These are phyloP conservation scores for Otus scops DNA, from an alignment of 2,797 vertebrate genomes.

Conservation along the genomic window DNA sequence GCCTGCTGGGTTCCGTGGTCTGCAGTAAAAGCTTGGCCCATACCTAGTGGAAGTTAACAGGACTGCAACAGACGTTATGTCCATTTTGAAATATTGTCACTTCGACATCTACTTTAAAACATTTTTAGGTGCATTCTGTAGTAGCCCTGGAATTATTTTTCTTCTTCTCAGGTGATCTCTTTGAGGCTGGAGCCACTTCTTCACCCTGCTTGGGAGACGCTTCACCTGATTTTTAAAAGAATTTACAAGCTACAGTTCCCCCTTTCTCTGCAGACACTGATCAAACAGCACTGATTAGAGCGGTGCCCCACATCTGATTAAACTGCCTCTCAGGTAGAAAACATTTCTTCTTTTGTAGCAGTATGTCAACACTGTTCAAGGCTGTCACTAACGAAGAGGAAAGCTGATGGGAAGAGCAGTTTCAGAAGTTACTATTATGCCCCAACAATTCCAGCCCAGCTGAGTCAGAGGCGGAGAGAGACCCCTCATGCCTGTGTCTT, in stretches of 20 bases:
- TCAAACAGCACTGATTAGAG: neutral
- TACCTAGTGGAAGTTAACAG: neutral
- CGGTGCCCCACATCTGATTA: neutral
- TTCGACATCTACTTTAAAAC: neutral
- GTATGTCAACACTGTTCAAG: neutral
- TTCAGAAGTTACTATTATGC: neutral
- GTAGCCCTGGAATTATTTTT: neutral
- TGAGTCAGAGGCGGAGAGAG: neutral
- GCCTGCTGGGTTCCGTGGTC: neutral
- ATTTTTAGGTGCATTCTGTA: neutral
- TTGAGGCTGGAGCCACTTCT: neutral
- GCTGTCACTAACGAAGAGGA: neutral
- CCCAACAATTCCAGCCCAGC: neutral
- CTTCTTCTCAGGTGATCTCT: neutral
- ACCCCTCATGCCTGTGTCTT: neutral
- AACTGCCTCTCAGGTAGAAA: neutral
- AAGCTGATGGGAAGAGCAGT: neutral
- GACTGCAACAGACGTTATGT: neutral
- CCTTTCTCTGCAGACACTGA: neutral
- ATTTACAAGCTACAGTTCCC: neutral
- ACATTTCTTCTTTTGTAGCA: neutral
- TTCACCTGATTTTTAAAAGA: neutral
- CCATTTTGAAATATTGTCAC: neutral
- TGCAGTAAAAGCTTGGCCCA: neutral
- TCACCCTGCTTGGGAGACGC: neutral